These are phyloP conservation scores for Trissolcus basalis DNA, from an alignment of 1,140 invertebrate species.

Conservation along the genomic window DNA sequence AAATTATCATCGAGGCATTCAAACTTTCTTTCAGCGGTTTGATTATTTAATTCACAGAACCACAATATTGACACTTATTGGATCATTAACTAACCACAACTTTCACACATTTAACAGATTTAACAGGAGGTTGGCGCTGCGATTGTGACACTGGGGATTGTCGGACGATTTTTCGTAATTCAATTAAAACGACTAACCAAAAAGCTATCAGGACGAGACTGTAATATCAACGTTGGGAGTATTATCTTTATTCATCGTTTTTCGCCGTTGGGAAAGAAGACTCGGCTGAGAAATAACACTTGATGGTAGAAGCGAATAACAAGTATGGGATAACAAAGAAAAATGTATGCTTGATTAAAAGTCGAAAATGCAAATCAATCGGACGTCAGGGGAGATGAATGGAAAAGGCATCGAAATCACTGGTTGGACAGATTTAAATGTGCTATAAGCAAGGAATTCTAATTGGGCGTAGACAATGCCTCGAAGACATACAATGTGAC, in stretches of 20 bases:
- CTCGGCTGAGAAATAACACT: too few relatives aligned
- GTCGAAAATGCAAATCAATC: conserved; percentile 1
- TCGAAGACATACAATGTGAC: conserved; percentile 35
- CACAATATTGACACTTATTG: conserved; percentile 8
- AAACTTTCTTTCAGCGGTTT: conserved; percentile 16
- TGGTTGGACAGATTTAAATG: conserved; percentile 24
- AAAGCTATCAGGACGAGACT: too few relatives aligned
- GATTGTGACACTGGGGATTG: too few relatives aligned
- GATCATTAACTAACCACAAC: conserved; percentile 24
- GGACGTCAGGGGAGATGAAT: conserved; percentile 8
- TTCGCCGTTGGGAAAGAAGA: too few relatives aligned
- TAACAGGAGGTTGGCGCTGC: background rate
- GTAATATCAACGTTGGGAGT: too few relatives aligned
- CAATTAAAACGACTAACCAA: too few relatives aligned
- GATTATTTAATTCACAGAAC: conserved; percentile 16
- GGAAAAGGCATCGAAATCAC: conserved; percentile 42
- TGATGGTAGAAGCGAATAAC: too few relatives aligned
- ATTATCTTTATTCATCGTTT: too few relatives aligned
- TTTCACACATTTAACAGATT: conserved; percentile 29
- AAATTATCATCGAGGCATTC: background rate
- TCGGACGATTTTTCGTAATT: too few relatives aligned
- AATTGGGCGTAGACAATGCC: conserved; percentile 38
- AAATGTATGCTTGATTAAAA: background rate
- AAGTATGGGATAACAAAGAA: background rate
- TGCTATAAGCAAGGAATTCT: conserved; percentile 34